Conservation (phyloP, 2,888 invertebrate genomes). For the Stenotaenia linearis region DNA sequence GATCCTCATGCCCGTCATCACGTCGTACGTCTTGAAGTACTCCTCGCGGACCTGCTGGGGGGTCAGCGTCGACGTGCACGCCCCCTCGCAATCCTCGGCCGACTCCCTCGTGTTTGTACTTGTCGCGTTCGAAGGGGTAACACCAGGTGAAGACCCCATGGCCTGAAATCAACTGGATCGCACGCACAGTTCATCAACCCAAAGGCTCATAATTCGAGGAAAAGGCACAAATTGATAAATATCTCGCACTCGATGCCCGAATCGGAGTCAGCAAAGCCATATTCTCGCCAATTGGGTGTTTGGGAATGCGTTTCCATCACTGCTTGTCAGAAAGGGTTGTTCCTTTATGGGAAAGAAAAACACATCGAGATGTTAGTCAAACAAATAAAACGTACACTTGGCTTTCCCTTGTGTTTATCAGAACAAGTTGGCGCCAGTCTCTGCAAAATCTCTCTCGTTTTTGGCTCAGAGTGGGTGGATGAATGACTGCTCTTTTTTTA, state of each 20-base stretch:
- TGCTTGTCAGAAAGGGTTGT: neutral
- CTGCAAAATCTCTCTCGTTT: neutral
- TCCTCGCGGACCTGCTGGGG: conserved; percentile 33
- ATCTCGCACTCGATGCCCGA: neutral
- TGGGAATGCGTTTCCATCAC: neutral
- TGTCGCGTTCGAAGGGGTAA: neutral
- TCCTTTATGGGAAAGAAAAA: conserved; percentile 3
- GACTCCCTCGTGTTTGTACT: too few species aligned
- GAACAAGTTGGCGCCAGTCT: neutral
- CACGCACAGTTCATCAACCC: too few species aligned
- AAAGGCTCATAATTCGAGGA: neutral
- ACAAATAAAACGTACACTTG: neutral
- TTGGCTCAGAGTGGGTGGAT: neutral
- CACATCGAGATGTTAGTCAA: conserved; percentile 9
- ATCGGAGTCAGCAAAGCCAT: too few species aligned
- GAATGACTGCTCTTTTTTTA: neutral
- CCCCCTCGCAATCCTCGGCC: neutral
- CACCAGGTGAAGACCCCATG: neutral
- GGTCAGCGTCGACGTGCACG: conserved; percentile 5
- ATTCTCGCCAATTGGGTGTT: too few species aligned
- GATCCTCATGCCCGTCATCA: conserved; percentile 87
- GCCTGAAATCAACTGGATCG: neutral
- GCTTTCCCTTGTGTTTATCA: neutral
- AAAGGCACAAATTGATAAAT: neutral
- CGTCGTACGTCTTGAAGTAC: conserved; percentile 85